Percentiles rank a stretch among this genome's conserved stretches.
Evolutionary conservation across 2,113 vertebrate genomes (phyloP).

Genomic region (Limnothrissa miodon): DNA sequence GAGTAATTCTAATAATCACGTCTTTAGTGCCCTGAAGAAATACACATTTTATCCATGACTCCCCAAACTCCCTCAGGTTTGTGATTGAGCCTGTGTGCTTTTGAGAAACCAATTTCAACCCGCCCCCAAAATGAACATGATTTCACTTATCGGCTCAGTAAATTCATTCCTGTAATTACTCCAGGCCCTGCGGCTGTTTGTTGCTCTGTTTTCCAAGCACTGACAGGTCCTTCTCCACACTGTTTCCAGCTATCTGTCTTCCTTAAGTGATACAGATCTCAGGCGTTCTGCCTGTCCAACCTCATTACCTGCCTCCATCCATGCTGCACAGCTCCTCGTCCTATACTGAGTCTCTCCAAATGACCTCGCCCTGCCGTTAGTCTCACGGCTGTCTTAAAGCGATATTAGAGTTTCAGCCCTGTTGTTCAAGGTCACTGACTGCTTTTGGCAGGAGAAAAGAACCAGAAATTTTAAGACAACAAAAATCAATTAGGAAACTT

Average conservation of each 20-base stretch:
- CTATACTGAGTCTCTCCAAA: not conserved
- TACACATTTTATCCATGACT: not conserved
- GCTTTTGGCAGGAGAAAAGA: too few relatives aligned
- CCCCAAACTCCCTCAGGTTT: not conserved
- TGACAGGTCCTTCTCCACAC: constrained; percentile 7
- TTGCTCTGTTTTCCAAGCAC: not conserved
- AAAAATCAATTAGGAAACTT: too few relatives aligned
- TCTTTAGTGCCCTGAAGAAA: not conserved
- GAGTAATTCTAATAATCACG: not conserved
- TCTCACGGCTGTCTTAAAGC: not conserved
- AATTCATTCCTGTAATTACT: not conserved
- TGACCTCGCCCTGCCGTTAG: not conserved
- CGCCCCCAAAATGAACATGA: not conserved
- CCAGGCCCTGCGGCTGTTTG: not conserved
- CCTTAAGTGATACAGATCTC: constrained; percentile 36
- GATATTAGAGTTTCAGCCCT: not conserved
- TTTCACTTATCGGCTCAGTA: not conserved
- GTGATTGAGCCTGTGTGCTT: not conserved
- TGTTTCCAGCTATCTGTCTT: constrained; percentile 22
- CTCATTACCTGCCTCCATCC: constrained; percentile 30
- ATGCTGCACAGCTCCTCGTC: not conserved
- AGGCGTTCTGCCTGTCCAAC: constrained; percentile 27
- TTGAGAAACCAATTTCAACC: not conserved
- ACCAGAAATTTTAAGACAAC: too few relatives aligned
- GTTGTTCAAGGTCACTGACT: too few relatives aligned